These are phyloP conservation scores for Oriolus oriolus DNA, from an alignment of 2,113 vertebrate genomes.

Conservation along the genomic window DNA sequence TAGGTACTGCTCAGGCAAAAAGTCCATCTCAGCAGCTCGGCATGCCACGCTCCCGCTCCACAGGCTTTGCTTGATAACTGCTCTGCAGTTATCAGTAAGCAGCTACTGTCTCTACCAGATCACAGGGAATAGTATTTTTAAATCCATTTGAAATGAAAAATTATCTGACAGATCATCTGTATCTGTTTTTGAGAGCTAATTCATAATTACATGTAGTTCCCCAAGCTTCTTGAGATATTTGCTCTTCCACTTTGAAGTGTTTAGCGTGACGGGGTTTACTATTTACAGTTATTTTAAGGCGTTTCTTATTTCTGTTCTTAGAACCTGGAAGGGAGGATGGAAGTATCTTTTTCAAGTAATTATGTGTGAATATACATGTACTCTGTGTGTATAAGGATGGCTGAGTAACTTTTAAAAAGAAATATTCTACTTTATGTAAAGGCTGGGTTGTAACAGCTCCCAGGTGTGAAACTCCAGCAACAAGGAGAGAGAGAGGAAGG, in stretches of 20 bases:
- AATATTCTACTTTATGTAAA: neutral
- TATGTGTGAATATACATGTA: neutral
- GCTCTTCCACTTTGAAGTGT: constrained; percentile 29
- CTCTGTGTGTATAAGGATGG: neutral
- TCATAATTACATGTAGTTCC: neutral
- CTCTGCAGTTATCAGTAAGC: neutral
- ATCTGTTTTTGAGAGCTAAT: neutral
- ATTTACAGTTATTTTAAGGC: constrained; percentile 51
- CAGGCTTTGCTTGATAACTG: neutral
- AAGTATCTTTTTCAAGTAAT: neutral
- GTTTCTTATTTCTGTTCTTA: constrained; percentile 24
- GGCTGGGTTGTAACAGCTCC: neutral
- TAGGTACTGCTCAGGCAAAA: neutral
- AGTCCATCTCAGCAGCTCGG: neutral
- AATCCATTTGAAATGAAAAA: neutral
- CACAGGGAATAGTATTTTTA: neutral
- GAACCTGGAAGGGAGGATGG: neutral
- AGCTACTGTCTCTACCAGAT: neutral
- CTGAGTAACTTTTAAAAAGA: neutral
- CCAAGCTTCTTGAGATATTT: constrained; percentile 18
- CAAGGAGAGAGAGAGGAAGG: neutral
- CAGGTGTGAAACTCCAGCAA: neutral
- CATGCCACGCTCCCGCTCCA: rapidly evolving
- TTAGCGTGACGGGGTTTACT: neutral
- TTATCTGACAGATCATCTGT: constrained; percentile 24